A percentile compares a stretch with the other conserved stretches of the same genome.
Evolutionary conservation across 2,113 vertebrate species (phyloP).

Genomic region (Mystacornis crossleyi): DNA sequence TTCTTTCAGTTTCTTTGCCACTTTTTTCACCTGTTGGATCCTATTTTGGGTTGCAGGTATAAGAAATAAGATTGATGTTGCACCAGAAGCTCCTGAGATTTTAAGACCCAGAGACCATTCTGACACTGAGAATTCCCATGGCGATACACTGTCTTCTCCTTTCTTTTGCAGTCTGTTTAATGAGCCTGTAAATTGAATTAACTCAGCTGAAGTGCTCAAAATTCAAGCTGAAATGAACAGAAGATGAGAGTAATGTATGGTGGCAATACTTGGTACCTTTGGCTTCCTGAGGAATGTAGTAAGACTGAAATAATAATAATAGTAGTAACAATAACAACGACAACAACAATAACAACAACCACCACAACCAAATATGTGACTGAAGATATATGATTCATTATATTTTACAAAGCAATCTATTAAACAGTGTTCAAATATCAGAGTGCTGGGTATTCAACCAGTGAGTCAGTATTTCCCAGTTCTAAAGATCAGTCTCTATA

Average conservation of each 20-base stretch:
- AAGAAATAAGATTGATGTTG: neutral
- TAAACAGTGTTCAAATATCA: neutral
- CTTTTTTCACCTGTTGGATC: neutral
- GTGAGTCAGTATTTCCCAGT: neutral
- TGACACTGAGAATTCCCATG: neutral
- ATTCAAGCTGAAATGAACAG: neutral
- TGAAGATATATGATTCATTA: neutral
- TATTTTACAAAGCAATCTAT: neutral
- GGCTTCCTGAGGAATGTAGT: neutral
- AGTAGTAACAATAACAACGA: neutral
- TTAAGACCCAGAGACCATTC: neutral
- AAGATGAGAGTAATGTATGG: neutral
- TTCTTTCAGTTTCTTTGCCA: neutral
- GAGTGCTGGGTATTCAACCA: neutral
- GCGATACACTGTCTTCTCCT: neutral
- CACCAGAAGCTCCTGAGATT: neutral
- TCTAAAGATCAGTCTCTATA: neutral
- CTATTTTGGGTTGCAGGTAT: neutral
- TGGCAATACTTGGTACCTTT: neutral
- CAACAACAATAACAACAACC: neutral
- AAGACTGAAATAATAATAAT: neutral
- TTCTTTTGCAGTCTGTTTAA: constrained; percentile 64
- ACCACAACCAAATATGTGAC: neutral
- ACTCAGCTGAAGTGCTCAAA: constrained; percentile 15
- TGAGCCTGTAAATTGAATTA: constrained; percentile 71